A percentile compares a stretch with the other conserved stretches of the same genome.
Conservation (phyloP, 2,113 vertebrate species). For the Sprattus sprattus region DNA sequence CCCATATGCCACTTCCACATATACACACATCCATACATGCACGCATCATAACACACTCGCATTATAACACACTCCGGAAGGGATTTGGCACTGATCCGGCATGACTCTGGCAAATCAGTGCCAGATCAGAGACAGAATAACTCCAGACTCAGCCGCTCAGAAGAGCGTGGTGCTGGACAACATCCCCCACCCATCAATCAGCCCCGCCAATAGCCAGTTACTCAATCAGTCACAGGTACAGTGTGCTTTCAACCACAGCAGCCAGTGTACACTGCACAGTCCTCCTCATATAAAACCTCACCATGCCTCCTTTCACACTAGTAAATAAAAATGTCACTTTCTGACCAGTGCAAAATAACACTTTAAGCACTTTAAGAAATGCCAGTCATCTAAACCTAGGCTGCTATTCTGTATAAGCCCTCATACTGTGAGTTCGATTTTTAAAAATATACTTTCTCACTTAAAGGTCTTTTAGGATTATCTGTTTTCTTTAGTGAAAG, state of each 20-base stretch:
- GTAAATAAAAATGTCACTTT: background rate
- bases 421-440: background rate
- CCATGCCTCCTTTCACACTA: background rate
- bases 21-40: background rate
- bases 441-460: background rate
- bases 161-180: too few species aligned
- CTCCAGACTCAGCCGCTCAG: too few species aligned
- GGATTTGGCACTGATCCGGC: too few species aligned
- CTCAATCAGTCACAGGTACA: constrained; percentile 5
- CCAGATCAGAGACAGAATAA: background rate
- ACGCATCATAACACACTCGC: background rate
- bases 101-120: too few species aligned
- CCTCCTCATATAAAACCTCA: background rate
- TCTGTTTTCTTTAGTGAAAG: background rate
- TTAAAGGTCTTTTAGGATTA: background rate
- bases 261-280: background rate
- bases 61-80: background rate
- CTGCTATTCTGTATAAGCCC: background rate
- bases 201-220: background rate
- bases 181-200: background rate
- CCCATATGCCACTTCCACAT: background rate
- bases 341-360: background rate
- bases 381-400: background rate
- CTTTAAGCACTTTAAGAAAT: background rate
- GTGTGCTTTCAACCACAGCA: background rate